phyloP scores from a whole-genome alignment of 2,888 invertebrate genomes.

The Hydraecia micacea region DNA sequence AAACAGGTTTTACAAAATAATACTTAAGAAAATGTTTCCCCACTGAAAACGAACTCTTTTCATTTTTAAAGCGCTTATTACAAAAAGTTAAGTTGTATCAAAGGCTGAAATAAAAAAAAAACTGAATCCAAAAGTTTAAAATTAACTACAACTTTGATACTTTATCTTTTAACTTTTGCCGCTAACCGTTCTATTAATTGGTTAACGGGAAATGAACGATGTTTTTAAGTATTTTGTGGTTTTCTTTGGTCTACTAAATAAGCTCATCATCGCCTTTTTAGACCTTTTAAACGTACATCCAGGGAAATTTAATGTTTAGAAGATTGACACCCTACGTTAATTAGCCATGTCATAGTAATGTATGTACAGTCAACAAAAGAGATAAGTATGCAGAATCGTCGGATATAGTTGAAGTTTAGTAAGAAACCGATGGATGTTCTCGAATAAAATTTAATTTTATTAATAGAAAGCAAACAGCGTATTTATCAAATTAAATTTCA shows the following conservation, averaged over 20 bases:
- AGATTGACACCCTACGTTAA: neutral
- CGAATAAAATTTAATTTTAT: too few species aligned
- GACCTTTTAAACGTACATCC: too few species aligned
- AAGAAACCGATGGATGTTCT: too few species aligned
- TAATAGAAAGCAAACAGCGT: too few species aligned
- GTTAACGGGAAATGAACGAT: conserved; percentile 30
- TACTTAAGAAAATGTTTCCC: neutral
- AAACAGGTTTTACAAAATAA: neutral
- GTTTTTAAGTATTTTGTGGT: neutral
- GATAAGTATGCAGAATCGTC: too few species aligned
- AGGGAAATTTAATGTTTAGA: neutral
- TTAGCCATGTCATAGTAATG: neutral
- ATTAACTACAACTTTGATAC: conserved; percentile 36
- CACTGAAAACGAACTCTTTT: neutral
- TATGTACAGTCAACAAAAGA: too few species aligned
- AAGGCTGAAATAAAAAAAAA: conserved; percentile 43
- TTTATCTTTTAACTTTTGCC: conserved; percentile 41
- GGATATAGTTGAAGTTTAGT: too few species aligned
- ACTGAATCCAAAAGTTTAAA: conserved; percentile 43
- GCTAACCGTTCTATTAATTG: conserved; percentile 29
- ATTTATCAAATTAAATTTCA: too few species aligned
- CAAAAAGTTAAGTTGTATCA: conserved; percentile 31
- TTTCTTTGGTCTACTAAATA: conserved; percentile 3
- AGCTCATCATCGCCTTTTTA: too few species aligned
- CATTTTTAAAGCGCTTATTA: neutral